A percentile compares a stretch with the other conserved stretches of the same genome.
phyloP scores from a whole-genome alignment of 2,888 invertebrate species.

The Drosophila paranaensis region DNA sequence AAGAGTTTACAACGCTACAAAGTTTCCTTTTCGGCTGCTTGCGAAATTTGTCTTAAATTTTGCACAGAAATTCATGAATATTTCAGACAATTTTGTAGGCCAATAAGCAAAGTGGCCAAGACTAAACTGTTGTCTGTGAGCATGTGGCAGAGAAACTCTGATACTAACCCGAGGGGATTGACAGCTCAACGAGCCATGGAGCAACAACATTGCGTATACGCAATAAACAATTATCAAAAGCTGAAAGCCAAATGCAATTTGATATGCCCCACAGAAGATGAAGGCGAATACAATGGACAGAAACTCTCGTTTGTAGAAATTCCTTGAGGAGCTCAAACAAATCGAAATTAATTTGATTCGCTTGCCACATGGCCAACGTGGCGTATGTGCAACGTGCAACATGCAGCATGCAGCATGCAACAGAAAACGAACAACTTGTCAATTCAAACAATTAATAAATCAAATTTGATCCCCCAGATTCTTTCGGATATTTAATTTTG shows the following conservation, averaged over 20 bases:
- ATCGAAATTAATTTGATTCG: conserved; percentile 72
- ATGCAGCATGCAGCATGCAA: neutral
- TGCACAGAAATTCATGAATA: conserved; percentile 49
- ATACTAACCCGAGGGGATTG: conserved; percentile 45
- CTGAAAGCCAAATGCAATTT: conserved; percentile 48
- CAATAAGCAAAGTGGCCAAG: conserved; percentile 71
- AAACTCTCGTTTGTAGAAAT: conserved; percentile 30
- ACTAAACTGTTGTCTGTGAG: conserved; percentile 19
- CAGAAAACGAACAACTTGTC: conserved; percentile 54
- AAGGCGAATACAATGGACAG: neutral
- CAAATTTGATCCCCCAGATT: conserved; percentile 49
- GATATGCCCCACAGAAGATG: conserved; percentile 32
- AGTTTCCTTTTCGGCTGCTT: conserved; percentile 8
- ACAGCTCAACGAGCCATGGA: conserved; percentile 55
- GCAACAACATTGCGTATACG: conserved; percentile 56
- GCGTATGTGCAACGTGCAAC: conserved; percentile 25
- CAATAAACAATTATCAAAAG: conserved; percentile 72
- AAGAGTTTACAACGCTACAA: neutral
- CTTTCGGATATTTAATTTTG: conserved; percentile 59
- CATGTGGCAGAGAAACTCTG: conserved; percentile 10
- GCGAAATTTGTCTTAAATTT: conserved; percentile 45
- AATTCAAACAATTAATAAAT: conserved; percentile 78
- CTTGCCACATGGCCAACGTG: conserved; percentile 8
- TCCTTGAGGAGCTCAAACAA: conserved; percentile 69
- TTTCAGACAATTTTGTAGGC: conserved; percentile 49